phyloP scores from a whole-genome alignment of 2,888 invertebrate species.

The Cheilosia pagana region DNA sequence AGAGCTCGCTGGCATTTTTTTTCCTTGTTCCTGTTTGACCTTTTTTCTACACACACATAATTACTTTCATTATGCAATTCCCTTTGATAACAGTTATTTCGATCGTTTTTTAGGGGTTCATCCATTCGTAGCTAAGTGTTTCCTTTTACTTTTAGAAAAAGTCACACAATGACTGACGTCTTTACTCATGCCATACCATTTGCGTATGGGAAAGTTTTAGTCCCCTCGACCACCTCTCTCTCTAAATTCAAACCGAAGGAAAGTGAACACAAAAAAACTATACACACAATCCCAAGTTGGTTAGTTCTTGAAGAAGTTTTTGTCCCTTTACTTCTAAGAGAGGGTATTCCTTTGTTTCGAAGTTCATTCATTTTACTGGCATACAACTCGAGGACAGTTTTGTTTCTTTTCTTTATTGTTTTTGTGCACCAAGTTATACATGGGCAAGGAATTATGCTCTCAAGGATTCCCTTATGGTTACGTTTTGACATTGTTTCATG shows the following conservation, averaged over 20 bases:
- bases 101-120: conserved; percentile 39
- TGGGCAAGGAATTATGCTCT: conserved; percentile 28
- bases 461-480: conserved; percentile 38
- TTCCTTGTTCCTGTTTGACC: conserved; percentile 2
- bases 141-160: conserved; percentile 30
- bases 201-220: conserved; percentile 33
- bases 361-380: conserved; percentile 22
- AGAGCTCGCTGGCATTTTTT: not conserved
- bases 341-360: conserved; percentile 45
- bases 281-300: conserved; percentile 4
- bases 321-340: not conserved
- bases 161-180: conserved; percentile 41
- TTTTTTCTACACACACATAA: conserved; percentile 27
- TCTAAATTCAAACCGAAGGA: conserved; percentile 7
- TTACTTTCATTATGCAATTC: conserved; percentile 32
- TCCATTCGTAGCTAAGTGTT: conserved; percentile 45
- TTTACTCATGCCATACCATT: conserved; percentile 11
- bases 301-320: conserved; percentile 3
- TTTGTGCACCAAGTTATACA: not conserved
- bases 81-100: conserved; percentile 5
- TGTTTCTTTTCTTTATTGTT: not conserved
- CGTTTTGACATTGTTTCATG: conserved; percentile 36
- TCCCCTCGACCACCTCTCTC: not conserved
- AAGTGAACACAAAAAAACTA: conserved; percentile 11
- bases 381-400: conserved; percentile 16